Evolutionary conservation across 2,888 invertebrate genomes (phyloP).

Genomic region (Cistogaster globosa): DNA sequence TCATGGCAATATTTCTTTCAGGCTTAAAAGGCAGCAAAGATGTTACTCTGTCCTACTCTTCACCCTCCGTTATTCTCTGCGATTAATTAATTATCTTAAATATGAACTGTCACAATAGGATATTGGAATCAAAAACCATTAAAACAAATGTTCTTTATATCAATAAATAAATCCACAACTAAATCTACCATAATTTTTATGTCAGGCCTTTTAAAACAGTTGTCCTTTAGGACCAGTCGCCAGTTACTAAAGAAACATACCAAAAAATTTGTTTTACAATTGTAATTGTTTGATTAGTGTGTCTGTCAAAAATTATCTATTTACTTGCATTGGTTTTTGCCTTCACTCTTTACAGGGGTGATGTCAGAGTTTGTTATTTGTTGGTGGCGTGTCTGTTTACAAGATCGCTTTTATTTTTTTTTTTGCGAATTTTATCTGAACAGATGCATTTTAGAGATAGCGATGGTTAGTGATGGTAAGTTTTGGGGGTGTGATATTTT

Average conservation of each 20-base stretch:
- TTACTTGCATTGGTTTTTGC: neutral
- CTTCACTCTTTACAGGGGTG: conserved; percentile 30
- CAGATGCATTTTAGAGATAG: conserved; percentile 54
- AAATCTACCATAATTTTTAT: conserved; percentile 12
- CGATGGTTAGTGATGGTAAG: neutral
- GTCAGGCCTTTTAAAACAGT: conserved; percentile 21
- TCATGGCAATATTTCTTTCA: neutral
- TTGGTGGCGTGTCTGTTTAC: conserved; percentile 50
- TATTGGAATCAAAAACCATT: conserved; percentile 65
- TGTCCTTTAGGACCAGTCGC: conserved; percentile 38
- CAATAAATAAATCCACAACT: conserved; percentile 47
- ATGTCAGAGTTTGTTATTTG: neutral
- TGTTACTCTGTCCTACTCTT: neutral
- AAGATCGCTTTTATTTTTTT: conserved; percentile 40
- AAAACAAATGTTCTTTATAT: conserved; percentile 52
- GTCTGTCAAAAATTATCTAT: neutral
- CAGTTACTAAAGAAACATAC: neutral
- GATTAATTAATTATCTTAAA: conserved; percentile 64
- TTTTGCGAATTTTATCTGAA: conserved; percentile 31
- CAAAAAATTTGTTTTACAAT: conserved; percentile 63
- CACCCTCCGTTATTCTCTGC: conserved; percentile 41
- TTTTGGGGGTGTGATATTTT: conserved; percentile 58
- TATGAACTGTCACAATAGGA: conserved; percentile 69
- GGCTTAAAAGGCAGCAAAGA: neutral
- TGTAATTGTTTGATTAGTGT: conserved; percentile 66